Percentiles rank a stretch among this genome's conserved stretches.
Conservation (phyloP, 1,140 invertebrate genomes). For the Drosophila melanogaster region DNA sequence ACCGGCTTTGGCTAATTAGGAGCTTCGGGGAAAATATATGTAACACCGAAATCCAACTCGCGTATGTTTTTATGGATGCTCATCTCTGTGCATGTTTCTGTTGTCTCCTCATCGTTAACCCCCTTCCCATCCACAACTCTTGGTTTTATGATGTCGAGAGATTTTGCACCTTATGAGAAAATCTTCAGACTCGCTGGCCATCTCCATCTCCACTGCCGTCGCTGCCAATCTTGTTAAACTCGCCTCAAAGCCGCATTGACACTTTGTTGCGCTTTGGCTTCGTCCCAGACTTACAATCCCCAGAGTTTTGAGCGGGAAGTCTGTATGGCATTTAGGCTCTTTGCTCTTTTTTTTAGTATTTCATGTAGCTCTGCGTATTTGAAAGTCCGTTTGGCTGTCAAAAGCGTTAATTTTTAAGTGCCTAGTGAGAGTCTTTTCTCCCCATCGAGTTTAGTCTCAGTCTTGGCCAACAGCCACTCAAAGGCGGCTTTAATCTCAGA, state of each 20-base stretch:
- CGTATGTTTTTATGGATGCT: slow-evolving; percentile 60
- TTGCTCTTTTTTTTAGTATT: slow-evolving; percentile 21
- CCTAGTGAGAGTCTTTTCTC: slow-evolving; percentile 75
- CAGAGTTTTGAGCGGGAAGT: slow-evolving; percentile 35
- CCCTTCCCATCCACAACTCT: background rate
- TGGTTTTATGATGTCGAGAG: slow-evolving; percentile 73
- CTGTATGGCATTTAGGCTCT: slow-evolving; percentile 17
- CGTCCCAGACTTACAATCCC: slow-evolving; percentile 43
- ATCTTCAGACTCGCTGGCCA: slow-evolving; percentile 48
- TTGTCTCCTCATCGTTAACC: slow-evolving; percentile 44
- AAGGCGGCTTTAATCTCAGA: slow-evolving; percentile 54
- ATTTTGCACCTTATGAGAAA: slow-evolving; percentile 83
- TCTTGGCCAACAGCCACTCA: slow-evolving; percentile 36
- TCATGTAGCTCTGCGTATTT: slow-evolving; percentile 59
- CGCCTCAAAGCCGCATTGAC: slow-evolving; percentile 70
- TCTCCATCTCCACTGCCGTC: slow-evolving; percentile 47
- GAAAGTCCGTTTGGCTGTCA: slow-evolving; percentile 83
- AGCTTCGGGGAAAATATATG: slow-evolving; percentile 57
- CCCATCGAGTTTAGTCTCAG: slow-evolving; percentile 15
- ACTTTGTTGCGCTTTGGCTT: slow-evolving; percentile 74
- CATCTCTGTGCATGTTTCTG: slow-evolving; percentile 72
- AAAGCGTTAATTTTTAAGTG: slow-evolving; percentile 83
- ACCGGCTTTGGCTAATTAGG: slow-evolving; percentile 62
- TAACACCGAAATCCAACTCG: slow-evolving; percentile 50
- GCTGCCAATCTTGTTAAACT: slow-evolving; percentile 80